These are phyloP conservation scores for Podarcis cretensis DNA, from an alignment of 2,113 vertebrate species.

Conservation along the genomic window DNA sequence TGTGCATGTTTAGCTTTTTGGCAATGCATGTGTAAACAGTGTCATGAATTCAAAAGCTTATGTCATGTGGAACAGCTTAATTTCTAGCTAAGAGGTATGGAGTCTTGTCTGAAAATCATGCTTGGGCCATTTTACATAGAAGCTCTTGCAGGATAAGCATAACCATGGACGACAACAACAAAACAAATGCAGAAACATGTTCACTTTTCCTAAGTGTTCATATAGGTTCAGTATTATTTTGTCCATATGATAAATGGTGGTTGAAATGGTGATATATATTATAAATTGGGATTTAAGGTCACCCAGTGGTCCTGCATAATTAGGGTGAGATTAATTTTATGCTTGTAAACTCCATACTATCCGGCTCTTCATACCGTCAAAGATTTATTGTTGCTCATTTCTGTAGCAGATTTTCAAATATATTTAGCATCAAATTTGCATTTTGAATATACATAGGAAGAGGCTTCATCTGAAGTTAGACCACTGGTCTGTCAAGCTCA, in stretches of 20 bases:
- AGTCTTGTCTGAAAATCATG: no score
- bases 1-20: no score
- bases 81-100: no score
- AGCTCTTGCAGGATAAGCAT: no score
- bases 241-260: not conserved
- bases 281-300: not conserved
- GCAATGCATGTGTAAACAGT: no score
- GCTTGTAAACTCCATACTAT: not conserved
- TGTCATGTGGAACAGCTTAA: no score
- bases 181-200: no score
- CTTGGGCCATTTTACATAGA: no score
- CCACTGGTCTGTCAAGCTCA: not conserved
- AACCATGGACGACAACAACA: not conserved
- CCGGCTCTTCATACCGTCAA: not conserved
- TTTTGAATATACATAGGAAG: not conserved
- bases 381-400: not conserved
- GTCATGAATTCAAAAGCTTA: no score
- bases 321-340: not conserved
- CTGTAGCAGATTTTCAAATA: not conserved
- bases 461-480: not conserved
- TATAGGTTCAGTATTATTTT: not conserved
- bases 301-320: not conserved
- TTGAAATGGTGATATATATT: not conserved
- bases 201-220: not conserved
- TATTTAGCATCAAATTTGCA: not conserved